phyloP scores from a whole-genome alignment of 2,888 invertebrate genomes.

The Sphinx pinastri region DNA sequence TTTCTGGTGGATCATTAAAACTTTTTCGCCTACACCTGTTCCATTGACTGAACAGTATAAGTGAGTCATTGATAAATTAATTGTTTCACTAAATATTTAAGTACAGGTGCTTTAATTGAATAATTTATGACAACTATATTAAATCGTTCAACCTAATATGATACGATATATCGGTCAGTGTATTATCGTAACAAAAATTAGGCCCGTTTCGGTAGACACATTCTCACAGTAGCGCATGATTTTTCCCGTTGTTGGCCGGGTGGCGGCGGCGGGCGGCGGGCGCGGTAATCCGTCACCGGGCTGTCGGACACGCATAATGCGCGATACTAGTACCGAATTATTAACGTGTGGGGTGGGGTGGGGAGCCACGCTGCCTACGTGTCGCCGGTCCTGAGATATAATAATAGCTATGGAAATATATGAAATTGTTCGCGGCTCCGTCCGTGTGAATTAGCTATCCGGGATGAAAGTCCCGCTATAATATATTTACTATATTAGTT shows the following conservation, averaged over 20 bases:
- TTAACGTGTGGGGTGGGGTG: constrained; percentile 43
- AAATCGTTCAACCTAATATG: too few relatives aligned
- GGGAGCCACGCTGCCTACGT: constrained; percentile 10
- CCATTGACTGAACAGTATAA: too few relatives aligned
- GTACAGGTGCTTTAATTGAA: too few relatives aligned
- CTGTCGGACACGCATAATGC: constrained; percentile 65
- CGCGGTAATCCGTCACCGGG: constrained; percentile 60
- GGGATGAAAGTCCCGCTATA: too few relatives aligned
- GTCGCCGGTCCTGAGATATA: not conserved
- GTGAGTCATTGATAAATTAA: too few relatives aligned
- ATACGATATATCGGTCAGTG: not conserved
- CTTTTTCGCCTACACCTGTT: too few relatives aligned
- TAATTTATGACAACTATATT: too few relatives aligned
- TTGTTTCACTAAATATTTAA: too few relatives aligned
- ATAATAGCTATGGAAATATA: not conserved
- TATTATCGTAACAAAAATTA: not conserved
- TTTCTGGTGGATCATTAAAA: too few relatives aligned
- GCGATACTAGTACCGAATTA: constrained; percentile 62
- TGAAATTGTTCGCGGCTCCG: too few relatives aligned
- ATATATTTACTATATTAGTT: too few relatives aligned
- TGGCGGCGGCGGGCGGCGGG: constrained; percentile 40
- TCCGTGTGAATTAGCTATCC: too few relatives aligned
- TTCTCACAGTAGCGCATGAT: constrained; percentile 31
- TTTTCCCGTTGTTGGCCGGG: constrained; percentile 44
- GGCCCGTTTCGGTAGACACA: not conserved